phyloP scores from a whole-genome alignment of 2,113 vertebrate genomes.

The Cnemophilus loriae region DNA sequence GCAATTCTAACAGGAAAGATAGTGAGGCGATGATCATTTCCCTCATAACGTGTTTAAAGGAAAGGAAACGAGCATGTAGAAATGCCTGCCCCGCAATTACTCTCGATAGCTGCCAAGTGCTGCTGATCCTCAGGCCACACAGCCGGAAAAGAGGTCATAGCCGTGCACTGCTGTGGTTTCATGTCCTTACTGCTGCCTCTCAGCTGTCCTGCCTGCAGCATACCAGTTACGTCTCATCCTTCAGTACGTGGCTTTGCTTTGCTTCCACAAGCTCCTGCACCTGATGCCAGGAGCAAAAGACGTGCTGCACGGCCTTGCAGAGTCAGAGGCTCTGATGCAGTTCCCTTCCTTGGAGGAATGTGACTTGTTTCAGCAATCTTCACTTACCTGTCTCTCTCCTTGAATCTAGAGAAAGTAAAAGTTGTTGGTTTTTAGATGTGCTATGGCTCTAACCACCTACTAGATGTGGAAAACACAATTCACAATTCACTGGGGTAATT shows the following conservation, averaged over 20 bases:
- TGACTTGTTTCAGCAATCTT: not conserved
- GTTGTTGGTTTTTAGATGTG: not conserved
- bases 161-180: not conserved
- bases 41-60: not conserved
- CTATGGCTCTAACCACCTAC: not conserved
- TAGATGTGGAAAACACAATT: not conserved
- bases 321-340: not conserved
- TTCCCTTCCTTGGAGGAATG: not conserved
- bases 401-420: not conserved
- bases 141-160: not conserved
- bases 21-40: accelerated
- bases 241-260: not conserved
- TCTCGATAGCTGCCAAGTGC: not conserved
- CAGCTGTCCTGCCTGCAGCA: not conserved
- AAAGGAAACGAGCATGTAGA: not conserved
- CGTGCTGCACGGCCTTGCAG: accelerated
- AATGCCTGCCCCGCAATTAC: not conserved
- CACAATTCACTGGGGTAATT: not conserved
- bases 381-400: not conserved
- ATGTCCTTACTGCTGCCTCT: not conserved
- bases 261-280: not conserved
- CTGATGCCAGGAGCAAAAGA: accelerated
- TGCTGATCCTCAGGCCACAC: not conserved
- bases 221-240: not conserved
- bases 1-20: not conserved